phyloP scores from a whole-genome alignment of 2,888 invertebrate genomes.

The Colletes collaris region DNA sequence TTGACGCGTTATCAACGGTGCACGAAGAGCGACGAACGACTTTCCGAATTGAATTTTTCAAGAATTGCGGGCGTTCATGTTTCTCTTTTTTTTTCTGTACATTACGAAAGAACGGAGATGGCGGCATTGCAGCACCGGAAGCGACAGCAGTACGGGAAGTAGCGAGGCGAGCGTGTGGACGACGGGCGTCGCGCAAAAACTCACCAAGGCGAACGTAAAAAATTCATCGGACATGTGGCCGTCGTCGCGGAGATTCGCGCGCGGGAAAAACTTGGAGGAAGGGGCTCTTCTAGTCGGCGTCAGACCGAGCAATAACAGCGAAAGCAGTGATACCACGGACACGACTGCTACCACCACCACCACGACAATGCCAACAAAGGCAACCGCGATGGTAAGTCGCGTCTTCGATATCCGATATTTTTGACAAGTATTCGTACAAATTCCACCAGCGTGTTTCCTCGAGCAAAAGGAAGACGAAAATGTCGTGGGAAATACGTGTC shows the following conservation, averaged over 20 bases:
- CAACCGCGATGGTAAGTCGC: conserved; percentile 54
- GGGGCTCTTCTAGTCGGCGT: conserved; percentile 66
- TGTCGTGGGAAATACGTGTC: not conserved
- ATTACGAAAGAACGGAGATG: conserved; percentile 74
- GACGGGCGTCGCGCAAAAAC: conserved; percentile 75
- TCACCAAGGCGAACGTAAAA: conserved; percentile 64
- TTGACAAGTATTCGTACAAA: too few relatives aligned
- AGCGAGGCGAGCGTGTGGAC: conserved; percentile 80
- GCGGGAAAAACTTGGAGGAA: conserved; percentile 75
- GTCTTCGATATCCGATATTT: too few relatives aligned
- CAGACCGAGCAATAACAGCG: conserved; percentile 73
- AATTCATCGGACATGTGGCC: conserved; percentile 72
- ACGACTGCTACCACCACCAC: conserved; percentile 74
- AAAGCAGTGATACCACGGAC: conserved; percentile 79
- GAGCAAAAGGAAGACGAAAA: not conserved
- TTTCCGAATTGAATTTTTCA: too few relatives aligned
- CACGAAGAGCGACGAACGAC: too few relatives aligned
- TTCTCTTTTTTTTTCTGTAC: not conserved
- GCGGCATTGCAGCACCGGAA: conserved; percentile 79
- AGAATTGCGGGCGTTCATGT: not conserved
- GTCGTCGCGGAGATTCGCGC: conserved; percentile 65
- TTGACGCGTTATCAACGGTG: too few relatives aligned
- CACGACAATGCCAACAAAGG: conserved; percentile 68
- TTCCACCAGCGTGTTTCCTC: too few relatives aligned
- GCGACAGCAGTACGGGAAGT: conserved; percentile 80